These are phyloP conservation scores for Balearica regulorum DNA, from an alignment of 2,797 vertebrate species.

Conservation along the genomic window DNA sequence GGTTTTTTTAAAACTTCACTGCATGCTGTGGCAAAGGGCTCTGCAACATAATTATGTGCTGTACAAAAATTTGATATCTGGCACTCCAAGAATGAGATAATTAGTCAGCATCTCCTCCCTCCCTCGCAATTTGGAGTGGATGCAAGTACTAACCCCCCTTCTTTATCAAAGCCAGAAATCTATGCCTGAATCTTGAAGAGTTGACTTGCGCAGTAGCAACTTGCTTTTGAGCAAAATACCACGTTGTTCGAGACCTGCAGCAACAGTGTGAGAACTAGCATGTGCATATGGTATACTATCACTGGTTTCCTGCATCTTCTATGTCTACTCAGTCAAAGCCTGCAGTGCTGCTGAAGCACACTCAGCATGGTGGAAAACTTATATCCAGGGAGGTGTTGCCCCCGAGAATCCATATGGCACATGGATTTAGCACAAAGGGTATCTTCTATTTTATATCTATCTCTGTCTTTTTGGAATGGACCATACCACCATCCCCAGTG, in stretches of 20 bases:
- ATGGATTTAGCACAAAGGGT: accelerated
- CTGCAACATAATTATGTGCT: background rate
- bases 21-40: background rate
- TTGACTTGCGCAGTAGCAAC: background rate
- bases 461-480: background rate
- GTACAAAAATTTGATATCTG: background rate
- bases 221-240: background rate
- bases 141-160: background rate
- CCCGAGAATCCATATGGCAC: background rate
- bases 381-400: background rate
- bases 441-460: background rate
- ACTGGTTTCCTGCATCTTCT: background rate
- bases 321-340: background rate
- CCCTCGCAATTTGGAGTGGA: background rate
- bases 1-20: background rate
- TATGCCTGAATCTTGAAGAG: background rate
- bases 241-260: background rate
- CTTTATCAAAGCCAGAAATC: background rate
- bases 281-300: accelerated
- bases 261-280: background rate
- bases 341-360: background rate
- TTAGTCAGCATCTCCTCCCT: background rate
- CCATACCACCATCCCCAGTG: background rate
- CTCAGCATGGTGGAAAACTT: background rate
- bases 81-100: background rate